Evolutionary conservation across 23 tunicate genomes (phyloP).

Genomic region (Phallusia fumigata): DNA sequence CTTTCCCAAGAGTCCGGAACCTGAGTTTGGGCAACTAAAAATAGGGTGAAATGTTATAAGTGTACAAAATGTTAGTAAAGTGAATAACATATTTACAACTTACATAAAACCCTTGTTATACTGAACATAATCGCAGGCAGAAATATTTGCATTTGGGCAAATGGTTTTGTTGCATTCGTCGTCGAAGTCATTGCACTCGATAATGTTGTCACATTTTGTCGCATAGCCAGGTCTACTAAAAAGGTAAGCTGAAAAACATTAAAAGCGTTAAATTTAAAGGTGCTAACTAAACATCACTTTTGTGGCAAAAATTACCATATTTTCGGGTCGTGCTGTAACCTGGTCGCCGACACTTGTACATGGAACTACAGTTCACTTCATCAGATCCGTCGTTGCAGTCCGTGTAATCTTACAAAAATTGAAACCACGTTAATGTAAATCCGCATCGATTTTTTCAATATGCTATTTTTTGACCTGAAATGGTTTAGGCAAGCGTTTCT

Average conservation of each 20-base stretch:
- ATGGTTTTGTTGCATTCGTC: constrained; percentile 33
- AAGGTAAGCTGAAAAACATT: neutral
- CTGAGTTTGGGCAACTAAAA: constrained; percentile 48
- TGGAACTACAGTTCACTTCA: constrained; percentile 24
- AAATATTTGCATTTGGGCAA: constrained; percentile 10
- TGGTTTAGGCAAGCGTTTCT: too few relatives aligned
- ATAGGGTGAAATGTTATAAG: neutral
- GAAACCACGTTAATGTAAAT: neutral
- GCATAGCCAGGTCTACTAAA: constrained; percentile 13
- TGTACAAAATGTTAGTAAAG: neutral
- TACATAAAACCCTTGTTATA: constrained; percentile 21
- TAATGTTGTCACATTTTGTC: constrained; percentile 12
- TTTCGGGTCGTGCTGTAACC: neutral
- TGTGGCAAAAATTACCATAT: neutral
- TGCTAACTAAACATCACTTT: neutral
- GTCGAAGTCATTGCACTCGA: constrained; percentile 15
- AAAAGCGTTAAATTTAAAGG: neutral
- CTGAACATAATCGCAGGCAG: neutral
- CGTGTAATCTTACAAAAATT: constrained; percentile 9
- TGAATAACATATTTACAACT: neutral
- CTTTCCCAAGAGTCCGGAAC: constrained; percentile 47
- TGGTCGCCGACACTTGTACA: constrained; percentile 18
- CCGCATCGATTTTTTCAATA: neutral
- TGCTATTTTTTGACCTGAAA: neutral
- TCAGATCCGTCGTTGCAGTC: constrained; percentile 56